Percentiles rank a stretch among this genome's conserved stretches.
Evolutionary conservation across 1,140 invertebrate species (phyloP).

Genomic region (Lerema accius): DNA sequence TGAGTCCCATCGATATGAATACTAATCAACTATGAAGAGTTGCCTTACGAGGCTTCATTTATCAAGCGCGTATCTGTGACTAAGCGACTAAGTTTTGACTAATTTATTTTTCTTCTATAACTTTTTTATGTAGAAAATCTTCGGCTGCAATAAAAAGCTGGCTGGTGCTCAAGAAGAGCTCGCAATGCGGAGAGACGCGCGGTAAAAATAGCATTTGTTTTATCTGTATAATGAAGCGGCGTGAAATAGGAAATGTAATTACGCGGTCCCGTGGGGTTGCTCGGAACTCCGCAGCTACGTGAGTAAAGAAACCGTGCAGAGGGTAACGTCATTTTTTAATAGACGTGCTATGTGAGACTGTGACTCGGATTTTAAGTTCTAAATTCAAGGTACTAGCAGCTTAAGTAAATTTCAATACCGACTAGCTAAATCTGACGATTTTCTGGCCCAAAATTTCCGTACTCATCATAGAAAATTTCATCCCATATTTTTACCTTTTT

Average conservation of each 20-base stretch:
- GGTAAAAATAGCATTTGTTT: conserved; percentile 23
- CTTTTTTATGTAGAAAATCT: not conserved
- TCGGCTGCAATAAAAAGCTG: conserved; percentile 1
- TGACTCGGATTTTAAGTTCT: too few relatives aligned
- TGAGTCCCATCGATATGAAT: too few relatives aligned
- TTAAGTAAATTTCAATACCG: too few relatives aligned
- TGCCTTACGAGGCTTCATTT: too few relatives aligned
- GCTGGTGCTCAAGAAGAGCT: not conserved
- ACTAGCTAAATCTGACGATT: too few relatives aligned
- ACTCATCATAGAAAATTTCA: too few relatives aligned
- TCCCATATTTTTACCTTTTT: too few relatives aligned
- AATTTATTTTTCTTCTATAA: not conserved
- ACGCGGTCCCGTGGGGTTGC: not conserved
- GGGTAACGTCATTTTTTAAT: conserved; percentile 3
- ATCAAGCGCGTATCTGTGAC: not conserved
- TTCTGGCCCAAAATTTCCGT: too few relatives aligned
- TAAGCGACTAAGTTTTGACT: not conserved
- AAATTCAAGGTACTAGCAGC: too few relatives aligned
- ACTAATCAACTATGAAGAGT: too few relatives aligned
- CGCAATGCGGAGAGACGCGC: not conserved
- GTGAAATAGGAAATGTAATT: conserved; percentile 28
- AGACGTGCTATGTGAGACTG: too few relatives aligned
- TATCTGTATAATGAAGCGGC: conserved; percentile 24
- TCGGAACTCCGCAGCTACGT: too few relatives aligned
- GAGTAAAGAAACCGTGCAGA: conserved; percentile 1